Conservation (phyloP, 2,113 vertebrate species). For the Cebus imitator region DNA sequence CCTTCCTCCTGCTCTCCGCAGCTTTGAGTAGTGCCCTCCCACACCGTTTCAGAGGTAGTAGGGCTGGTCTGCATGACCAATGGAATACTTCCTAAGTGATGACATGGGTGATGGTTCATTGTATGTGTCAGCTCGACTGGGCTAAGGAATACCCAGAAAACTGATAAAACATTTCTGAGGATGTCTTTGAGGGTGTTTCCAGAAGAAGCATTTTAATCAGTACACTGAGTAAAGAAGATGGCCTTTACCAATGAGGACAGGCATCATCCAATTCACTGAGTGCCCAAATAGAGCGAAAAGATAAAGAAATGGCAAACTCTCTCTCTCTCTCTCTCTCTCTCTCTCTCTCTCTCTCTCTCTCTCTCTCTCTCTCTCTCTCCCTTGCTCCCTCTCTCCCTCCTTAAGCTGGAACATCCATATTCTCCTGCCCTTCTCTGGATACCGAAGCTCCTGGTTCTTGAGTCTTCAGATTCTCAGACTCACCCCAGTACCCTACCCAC, state of each 20-base stretch:
- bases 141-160: background rate
- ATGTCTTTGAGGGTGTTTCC: background rate
- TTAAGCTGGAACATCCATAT: background rate
- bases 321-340: background rate
- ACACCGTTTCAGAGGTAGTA: no score
- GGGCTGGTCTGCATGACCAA: background rate
- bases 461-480: background rate
- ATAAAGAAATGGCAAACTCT: no score
- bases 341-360: background rate
- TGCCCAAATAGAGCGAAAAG: background rate
- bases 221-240: no score
- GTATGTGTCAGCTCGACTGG: background rate
- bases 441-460: background rate
- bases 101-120: background rate
- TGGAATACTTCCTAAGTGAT: background rate
- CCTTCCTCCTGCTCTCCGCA: background rate
- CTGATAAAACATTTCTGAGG: background rate
- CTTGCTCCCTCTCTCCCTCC: no score
- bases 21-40: background rate
- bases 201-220: background rate
- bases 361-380: background rate
- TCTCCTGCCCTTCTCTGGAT: background rate
- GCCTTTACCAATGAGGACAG: background rate
- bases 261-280: background rate
- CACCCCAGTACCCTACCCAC: background rate